These are phyloP conservation scores for Andrena cerasifolii DNA, from an alignment of 1,140 invertebrate species.

Conservation along the genomic window DNA sequence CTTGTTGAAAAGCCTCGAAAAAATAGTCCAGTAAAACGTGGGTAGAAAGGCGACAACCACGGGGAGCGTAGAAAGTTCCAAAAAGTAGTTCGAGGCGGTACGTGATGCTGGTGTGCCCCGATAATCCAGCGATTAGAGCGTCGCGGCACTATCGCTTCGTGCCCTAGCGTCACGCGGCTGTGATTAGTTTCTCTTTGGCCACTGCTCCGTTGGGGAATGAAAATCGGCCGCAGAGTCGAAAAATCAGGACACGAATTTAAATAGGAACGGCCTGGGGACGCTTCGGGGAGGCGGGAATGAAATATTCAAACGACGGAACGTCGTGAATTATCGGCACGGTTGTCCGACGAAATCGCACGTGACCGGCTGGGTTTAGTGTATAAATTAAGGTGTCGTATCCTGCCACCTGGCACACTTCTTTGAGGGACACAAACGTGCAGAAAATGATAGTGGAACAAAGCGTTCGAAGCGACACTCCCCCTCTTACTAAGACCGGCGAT, in stretches of 20 bases:
- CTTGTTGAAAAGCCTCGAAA: too few relatives aligned
- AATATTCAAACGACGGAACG: conserved; percentile 39
- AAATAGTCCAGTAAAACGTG: too few relatives aligned
- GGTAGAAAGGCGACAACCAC: too few relatives aligned
- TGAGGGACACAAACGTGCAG: background rate
- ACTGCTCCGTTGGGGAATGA: background rate
- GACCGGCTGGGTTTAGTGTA: conserved; percentile 3
- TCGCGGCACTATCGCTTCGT: conserved; percentile 6
- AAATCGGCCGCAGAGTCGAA: conserved; percentile 21
- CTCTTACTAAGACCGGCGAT: too few relatives aligned
- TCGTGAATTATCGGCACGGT: too few relatives aligned
- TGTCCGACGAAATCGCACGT: conserved; percentile 42
- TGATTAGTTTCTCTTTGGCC: conserved; percentile 1
- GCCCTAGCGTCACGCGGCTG: background rate
- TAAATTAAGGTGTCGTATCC: conserved; percentile 36
- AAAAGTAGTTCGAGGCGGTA: background rate
- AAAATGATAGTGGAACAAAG: background rate
- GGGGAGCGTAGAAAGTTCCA: conserved; percentile 10
- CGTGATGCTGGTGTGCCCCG: background rate
- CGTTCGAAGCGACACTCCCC: too few relatives aligned
- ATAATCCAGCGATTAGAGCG: conserved; percentile 2
- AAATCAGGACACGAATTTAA: conserved; percentile 42
- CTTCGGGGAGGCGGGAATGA: conserved; percentile 6
- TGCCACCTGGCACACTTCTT: conserved; percentile 21
- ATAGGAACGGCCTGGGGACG: conserved; percentile 25